Conservation (phyloP, 2,797 vertebrate species). For the Zalophus californianus region DNA sequence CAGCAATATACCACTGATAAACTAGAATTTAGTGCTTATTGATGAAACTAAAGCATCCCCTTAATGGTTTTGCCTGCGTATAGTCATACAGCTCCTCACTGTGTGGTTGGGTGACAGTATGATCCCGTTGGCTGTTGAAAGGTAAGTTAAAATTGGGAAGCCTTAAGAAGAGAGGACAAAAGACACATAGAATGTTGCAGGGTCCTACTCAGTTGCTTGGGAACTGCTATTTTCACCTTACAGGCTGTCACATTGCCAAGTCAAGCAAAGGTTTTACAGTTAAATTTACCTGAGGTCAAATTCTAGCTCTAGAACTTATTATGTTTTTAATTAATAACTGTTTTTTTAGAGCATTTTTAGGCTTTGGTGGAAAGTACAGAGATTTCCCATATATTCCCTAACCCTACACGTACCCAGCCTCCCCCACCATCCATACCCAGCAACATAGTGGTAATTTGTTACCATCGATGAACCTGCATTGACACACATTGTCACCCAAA, state of each 20-base stretch:
- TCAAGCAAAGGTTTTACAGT: slow-evolving; percentile 19
- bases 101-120: background rate
- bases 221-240: background rate
- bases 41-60: background rate
- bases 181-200: background rate
- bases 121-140: background rate
- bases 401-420: background rate
- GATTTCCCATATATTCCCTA: background rate
- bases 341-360: background rate
- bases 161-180: background rate
- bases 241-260: background rate
- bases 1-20: background rate
- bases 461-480: background rate
- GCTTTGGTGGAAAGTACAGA: background rate
- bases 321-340: background rate
- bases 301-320: background rate
- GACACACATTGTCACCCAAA: background rate
- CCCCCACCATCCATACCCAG: background rate
- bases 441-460: background rate
- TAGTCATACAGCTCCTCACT: background rate
- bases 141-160: background rate
- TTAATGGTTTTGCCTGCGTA: background rate
- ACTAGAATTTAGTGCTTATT: background rate
- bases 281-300: background rate
- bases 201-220: background rate